phyloP scores from a whole-genome alignment of 2,888 invertebrate species.

The Diarsia brunnea region DNA sequence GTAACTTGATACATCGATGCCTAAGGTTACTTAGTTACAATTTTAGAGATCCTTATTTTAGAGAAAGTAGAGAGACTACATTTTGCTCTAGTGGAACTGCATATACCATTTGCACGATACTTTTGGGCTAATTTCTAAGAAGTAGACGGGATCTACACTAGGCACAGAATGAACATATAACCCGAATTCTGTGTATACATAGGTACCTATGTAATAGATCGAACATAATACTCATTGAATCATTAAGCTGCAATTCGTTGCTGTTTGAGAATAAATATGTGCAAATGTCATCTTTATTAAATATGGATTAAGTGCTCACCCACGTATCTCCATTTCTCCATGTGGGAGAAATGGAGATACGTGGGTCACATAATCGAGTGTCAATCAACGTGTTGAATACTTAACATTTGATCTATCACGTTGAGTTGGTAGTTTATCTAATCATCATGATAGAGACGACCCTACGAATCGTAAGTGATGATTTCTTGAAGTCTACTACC shows the following conservation, averaged over 20 bases:
- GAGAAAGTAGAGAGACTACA: conserved; percentile 49
- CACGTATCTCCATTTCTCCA: too few relatives aligned
- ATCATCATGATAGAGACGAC: neutral
- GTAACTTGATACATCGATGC: conserved; percentile 73
- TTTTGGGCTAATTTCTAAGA: conserved; percentile 26
- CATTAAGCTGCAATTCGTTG: conserved; percentile 2
- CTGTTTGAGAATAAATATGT: neutral
- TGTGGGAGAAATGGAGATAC: conserved; percentile 14
- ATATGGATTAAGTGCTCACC: conserved; percentile 30
- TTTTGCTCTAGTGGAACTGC: conserved; percentile 8
- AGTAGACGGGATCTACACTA: neutral
- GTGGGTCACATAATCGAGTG: conserved; percentile 5
- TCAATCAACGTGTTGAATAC: conserved; percentile 45
- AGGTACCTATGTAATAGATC: neutral
- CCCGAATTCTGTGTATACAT: neutral
- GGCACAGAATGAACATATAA: neutral
- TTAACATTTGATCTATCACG: conserved; percentile 42
- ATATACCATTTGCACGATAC: conserved; percentile 18
- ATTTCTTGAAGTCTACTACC: conserved; percentile 11
- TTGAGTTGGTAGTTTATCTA: conserved; percentile 28
- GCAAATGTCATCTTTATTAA: conserved; percentile 11
- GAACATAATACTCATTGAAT: conserved; percentile 11
- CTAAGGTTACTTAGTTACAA: conserved; percentile 56
- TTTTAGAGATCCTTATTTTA: conserved; percentile 55
- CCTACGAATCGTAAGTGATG: conserved; percentile 1